Conservation (phyloP, 1,140 invertebrate species). For the Oryctes rhinoceros region DNA sequence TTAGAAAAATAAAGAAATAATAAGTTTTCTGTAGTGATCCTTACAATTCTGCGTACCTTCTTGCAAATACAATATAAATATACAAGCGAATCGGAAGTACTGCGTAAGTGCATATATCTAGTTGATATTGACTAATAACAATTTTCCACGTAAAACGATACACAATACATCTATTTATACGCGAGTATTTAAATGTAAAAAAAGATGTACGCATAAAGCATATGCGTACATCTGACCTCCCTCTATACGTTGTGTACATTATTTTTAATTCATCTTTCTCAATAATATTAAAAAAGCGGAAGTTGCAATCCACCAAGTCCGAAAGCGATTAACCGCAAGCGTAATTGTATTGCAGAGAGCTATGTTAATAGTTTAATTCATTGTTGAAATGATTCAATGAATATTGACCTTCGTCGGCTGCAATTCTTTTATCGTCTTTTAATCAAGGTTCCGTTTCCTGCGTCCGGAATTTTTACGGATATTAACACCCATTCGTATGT, state of each 20-base stretch:
- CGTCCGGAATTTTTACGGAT: conserved; percentile 27
- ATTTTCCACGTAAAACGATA: too few relatives aligned
- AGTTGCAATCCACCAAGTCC: conserved; percentile 11
- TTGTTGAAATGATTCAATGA: conserved; percentile 23
- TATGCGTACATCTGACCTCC: not conserved
- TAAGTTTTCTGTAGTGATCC: too few relatives aligned
- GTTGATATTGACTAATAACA: too few relatives aligned
- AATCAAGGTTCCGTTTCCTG: conserved; percentile 31
- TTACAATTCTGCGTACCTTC: too few relatives aligned
- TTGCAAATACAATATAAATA: too few relatives aligned
- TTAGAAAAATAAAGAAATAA: too few relatives aligned
- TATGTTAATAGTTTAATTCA: conserved; percentile 12
- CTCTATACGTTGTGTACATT: not conserved
- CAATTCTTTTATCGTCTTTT: conserved; percentile 33
- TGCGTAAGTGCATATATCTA: too few relatives aligned
- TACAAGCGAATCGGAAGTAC: too few relatives aligned
- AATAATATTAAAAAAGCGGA: conserved; percentile 32
- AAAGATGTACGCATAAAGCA: too few relatives aligned
- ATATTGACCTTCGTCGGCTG: conserved; percentile 33
- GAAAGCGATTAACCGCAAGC: not conserved
- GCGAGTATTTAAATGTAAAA: too few relatives aligned
- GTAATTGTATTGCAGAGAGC: not conserved
- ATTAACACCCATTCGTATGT: conserved; percentile 27
- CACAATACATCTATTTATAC: not conserved
- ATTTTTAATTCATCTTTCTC: conserved; percentile 26